Evolutionary conservation across 2,888 invertebrate species (phyloP).

Genomic region (Pocota personata): DNA sequence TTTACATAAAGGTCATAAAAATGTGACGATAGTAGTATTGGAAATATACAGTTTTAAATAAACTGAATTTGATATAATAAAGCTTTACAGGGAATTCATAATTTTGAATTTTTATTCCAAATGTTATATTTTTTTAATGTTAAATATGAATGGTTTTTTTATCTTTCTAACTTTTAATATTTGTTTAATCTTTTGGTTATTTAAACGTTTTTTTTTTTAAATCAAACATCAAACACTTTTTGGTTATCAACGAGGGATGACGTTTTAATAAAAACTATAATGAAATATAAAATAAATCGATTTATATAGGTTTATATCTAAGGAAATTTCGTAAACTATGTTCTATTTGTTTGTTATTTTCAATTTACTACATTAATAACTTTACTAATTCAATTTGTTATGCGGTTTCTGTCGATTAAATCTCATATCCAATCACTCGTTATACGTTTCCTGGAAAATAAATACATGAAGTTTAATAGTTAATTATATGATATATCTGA

Average conservation of each 20-base stretch:
- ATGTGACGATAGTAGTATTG: not conserved
- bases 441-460: constrained; percentile 79
- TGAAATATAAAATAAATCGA: constrained; percentile 37
- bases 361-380: constrained; percentile 74
- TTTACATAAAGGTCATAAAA: not conserved
- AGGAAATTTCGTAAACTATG: constrained; percentile 49
- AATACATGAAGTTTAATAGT: constrained; percentile 16
- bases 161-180: constrained; percentile 7
- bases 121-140: not conserved
- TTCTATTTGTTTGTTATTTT: constrained; percentile 51
- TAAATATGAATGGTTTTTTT: not conserved
- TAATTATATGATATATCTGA: not conserved
- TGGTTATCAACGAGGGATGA: constrained; percentile 18
- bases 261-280: constrained; percentile 27
- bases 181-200: not conserved
- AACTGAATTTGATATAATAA: not conserved
- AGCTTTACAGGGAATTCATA: not conserved
- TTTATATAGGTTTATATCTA: constrained; percentile 35
- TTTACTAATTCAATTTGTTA: constrained; percentile 63
- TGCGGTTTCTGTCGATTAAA: constrained; percentile 73
- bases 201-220: constrained; percentile 14
- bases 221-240: constrained; percentile 5
- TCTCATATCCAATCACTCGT: constrained; percentile 78
- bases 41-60: not conserved
- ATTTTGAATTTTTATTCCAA: not conserved